Conservation (phyloP, 1,140 invertebrate species). For the Schlechtendalia chinensis region DNA sequence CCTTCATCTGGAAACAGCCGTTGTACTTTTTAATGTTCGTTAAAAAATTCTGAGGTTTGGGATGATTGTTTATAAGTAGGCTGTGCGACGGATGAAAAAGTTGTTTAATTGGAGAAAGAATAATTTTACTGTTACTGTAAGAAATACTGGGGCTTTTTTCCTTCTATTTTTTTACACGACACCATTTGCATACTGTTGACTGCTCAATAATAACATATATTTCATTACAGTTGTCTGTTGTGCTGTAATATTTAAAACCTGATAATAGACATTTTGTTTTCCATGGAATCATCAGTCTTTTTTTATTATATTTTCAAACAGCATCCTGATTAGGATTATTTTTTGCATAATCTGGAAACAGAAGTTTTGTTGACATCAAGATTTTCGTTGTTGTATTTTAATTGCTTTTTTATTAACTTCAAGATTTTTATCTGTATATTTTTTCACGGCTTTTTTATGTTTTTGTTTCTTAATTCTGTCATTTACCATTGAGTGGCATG, state of each 20-base stretch:
- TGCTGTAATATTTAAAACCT: background rate
- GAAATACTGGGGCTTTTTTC: background rate
- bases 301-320: background rate
- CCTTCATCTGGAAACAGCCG: no score
- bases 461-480: no score
- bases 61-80: background rate
- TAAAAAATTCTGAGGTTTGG: background rate
- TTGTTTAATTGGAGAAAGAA: background rate
- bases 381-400: background rate
- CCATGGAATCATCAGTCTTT: background rate
- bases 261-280: background rate
- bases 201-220: background rate
- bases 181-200: background rate
- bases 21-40: background rate
- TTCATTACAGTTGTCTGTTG: background rate
- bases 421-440: no score
- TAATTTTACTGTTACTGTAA: background rate
- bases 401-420: background rate
- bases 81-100: background rate
- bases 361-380: background rate
- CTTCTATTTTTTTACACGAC: background rate
- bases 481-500: no score
- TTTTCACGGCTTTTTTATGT: no score
- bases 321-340: slow-evolving; percentile 1
- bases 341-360: background rate